A percentile compares a stretch with the other conserved stretches of the same genome.
phyloP scores from a whole-genome alignment of 2,797 vertebrate genomes.

The Mus minutoides region DNA sequence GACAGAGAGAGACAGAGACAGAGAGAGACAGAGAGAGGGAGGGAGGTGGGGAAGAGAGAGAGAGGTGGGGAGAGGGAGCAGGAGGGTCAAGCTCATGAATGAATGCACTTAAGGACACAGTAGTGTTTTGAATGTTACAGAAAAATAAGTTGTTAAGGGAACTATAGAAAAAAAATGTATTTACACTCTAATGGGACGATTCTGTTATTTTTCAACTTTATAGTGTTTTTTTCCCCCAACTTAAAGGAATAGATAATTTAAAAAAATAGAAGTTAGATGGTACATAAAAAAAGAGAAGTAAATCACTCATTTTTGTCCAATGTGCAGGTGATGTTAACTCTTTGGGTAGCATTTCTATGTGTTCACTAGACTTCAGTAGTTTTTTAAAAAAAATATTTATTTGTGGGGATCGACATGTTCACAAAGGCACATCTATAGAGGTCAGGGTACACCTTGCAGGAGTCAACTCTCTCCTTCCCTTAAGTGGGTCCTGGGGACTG shows the following conservation, averaged over 20 bases:
- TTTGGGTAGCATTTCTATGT: background rate
- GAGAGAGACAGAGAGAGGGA: no score
- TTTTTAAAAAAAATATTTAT: background rate
- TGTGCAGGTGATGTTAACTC: background rate
- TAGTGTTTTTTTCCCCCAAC: background rate
- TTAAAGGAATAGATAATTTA: constrained; percentile 4
- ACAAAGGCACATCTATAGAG: background rate
- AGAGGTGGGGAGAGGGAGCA: no score
- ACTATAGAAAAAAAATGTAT: background rate
- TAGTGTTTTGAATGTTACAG: background rate
- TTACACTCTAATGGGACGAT: background rate
- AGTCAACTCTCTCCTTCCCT: background rate
- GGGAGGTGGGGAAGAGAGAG: no score
- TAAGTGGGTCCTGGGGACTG: background rate
- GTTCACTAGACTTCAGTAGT: background rate
- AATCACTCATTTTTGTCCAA: constrained; percentile 6
- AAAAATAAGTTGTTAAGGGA: background rate
- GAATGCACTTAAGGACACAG: background rate
- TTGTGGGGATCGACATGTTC: background rate
- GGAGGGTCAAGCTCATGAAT: background rate
- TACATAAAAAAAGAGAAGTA: background rate
- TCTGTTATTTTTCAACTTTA: constrained; percentile 33
- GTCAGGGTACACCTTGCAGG: background rate
- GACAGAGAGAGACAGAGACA: no score
- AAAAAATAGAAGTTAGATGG: background rate